Evolutionary conservation across 2,113 vertebrate genomes (phyloP).

Genomic region (Antigone vipio): DNA sequence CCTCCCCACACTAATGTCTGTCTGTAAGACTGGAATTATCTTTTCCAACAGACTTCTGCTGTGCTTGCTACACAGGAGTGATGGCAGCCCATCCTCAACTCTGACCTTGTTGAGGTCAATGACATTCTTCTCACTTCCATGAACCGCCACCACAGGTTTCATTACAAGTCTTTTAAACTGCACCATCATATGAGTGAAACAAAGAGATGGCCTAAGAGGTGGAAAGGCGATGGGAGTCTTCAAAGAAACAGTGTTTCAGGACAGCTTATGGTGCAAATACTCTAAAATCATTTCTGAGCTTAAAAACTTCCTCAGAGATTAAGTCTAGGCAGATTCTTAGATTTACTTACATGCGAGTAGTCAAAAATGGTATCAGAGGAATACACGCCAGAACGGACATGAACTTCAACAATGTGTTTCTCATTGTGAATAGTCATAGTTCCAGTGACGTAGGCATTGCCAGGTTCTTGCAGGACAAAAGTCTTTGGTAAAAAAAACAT

Average conservation of each 20-base stretch:
- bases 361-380: constrained; percentile 78
- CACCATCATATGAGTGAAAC: neutral
- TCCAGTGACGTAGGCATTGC: constrained; percentile 37
- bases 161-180: neutral
- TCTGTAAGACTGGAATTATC: neutral
- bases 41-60: neutral
- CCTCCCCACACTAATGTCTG: neutral
- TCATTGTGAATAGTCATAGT: constrained; percentile 68
- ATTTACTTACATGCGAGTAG: constrained; percentile 66
- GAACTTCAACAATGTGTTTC: neutral
- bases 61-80: no score
- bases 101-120: neutral
- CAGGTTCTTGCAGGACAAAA: neutral
- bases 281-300: neutral
- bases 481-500: constrained; percentile 22
- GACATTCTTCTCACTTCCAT: neutral
- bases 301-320: neutral
- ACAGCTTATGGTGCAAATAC: neutral
- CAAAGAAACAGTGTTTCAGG: neutral
- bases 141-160: neutral
- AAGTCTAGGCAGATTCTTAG: neutral
- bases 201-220: neutral
- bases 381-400: constrained; percentile 51
- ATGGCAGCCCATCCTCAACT: neutral
- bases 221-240: neutral